Evolutionary conservation across 2,797 vertebrate genomes (phyloP).

Genomic region (Vultur gryphus): DNA sequence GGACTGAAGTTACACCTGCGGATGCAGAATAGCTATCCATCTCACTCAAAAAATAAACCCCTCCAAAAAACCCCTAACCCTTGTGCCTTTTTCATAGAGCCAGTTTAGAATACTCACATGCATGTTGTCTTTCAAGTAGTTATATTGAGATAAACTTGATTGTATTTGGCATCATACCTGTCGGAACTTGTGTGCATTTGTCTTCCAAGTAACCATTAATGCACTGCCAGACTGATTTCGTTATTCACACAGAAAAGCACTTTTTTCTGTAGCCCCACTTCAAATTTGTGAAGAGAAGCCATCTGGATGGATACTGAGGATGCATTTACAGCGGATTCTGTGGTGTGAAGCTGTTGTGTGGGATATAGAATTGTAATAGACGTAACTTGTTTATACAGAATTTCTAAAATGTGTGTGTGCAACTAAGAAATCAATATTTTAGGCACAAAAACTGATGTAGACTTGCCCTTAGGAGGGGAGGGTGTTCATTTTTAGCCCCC

Average conservation of each 20-base stretch:
- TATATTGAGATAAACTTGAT: background rate
- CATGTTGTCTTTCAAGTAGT: background rate
- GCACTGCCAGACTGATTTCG: background rate
- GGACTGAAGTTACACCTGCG: background rate
- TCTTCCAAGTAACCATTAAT: background rate
- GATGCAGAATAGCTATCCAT: background rate
- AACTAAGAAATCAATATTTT: background rate
- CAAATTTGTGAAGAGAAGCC: background rate
- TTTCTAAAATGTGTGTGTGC: background rate
- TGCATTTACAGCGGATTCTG: background rate
- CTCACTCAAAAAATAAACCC: background rate
- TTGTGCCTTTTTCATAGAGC: background rate
- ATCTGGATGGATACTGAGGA: background rate
- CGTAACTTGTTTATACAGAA: fast-evolving
- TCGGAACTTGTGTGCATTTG: background rate
- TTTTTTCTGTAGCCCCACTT: background rate
- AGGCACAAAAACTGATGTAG: background rate
- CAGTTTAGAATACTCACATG: background rate
- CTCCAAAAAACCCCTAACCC: background rate
- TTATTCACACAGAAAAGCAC: background rate
- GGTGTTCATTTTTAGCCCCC: background rate
- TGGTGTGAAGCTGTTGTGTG: background rate
- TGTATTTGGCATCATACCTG: background rate
- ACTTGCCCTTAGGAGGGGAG: background rate
- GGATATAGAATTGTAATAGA: background rate